These are phyloP conservation scores for Coelogynopora nodosa DNA, from an alignment of 2,888 invertebrate species.

Conservation along the genomic window DNA sequence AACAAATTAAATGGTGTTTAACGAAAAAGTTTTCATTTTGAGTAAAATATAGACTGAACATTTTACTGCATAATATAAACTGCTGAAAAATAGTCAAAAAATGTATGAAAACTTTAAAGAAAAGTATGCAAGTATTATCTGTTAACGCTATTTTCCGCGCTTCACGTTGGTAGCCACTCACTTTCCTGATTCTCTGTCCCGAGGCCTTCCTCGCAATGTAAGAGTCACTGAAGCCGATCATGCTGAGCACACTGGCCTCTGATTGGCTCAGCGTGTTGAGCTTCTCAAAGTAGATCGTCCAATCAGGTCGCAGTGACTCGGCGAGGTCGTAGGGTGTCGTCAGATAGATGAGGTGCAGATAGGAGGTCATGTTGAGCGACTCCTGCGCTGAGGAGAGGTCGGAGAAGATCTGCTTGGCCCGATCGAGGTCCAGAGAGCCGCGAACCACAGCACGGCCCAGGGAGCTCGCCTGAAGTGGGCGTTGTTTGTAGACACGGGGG, in stretches of 20 bases:
- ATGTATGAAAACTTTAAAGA: too few species aligned
- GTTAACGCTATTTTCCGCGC: too few species aligned
- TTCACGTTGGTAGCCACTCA: too few species aligned
- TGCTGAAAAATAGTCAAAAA: too few species aligned
- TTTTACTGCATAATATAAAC: too few species aligned
- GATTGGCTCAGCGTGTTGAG: conserved; percentile 68
- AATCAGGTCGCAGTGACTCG: conserved; percentile 54
- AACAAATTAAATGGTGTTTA: too few species aligned
- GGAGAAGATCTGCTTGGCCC: conserved; percentile 70
- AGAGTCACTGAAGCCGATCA: conserved; percentile 75
- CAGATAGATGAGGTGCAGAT: conserved; percentile 80
- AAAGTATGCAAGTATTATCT: too few species aligned
- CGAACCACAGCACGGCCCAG: conserved; percentile 78
- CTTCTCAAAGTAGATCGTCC: conserved; percentile 63
- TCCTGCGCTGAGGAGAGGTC: conserved; percentile 73
- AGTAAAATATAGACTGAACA: too few species aligned
- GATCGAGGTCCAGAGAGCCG: conserved; percentile 76
- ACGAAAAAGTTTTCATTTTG: too few species aligned
- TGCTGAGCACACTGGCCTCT: conserved; percentile 70
- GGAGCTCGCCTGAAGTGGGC: conserved; percentile 55
- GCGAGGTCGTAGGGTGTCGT: conserved; percentile 75
- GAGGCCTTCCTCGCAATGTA: conserved; percentile 70
- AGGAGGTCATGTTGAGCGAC: conserved; percentile 74
- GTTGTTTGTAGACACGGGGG: background rate
- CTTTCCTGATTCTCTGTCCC: conserved; percentile 66